Evolutionary conservation across 2,113 vertebrate genomes (phyloP).

Genomic region (Phalacrocorax brasilianus): DNA sequence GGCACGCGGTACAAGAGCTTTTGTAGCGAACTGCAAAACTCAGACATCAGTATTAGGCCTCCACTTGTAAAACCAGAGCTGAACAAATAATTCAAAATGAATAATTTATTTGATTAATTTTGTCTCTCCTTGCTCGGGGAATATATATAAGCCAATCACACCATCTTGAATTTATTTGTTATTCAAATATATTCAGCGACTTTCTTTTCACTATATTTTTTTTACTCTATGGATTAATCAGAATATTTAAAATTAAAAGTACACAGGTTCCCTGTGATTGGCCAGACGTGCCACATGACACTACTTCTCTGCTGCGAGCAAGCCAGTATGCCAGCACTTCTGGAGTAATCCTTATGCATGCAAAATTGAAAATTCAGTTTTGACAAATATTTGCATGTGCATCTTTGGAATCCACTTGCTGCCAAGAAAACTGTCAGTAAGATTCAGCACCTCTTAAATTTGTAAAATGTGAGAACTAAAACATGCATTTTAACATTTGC

Average conservation of each 20-base stretch:
- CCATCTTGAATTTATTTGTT: slow-evolving; percentile 47
- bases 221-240: slow-evolving; percentile 47
- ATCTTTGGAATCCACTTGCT: slow-evolving; percentile 53
- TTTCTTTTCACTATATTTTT: slow-evolving; percentile 39
- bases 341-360: slow-evolving; percentile 32
- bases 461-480: slow-evolving; percentile 65
- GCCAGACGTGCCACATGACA: neutral
- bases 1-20: neutral
- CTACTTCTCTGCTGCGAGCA: neutral
- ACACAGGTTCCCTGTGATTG: neutral
- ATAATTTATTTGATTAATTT: slow-evolving; percentile 65
- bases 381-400: slow-evolving; percentile 65
- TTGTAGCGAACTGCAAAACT: neutral
- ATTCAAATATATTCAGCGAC: slow-evolving; percentile 59
- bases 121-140: slow-evolving; percentile 16
- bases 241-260: slow-evolving; percentile 55
- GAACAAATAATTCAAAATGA: slow-evolving; percentile 60
- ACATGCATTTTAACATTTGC: slow-evolving; percentile 52
- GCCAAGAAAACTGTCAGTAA: slow-evolving; percentile 63
- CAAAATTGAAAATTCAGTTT: slow-evolving; percentile 61
- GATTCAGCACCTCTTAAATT: slow-evolving; percentile 53
- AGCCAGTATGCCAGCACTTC: slow-evolving; percentile 19
- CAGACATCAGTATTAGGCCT: neutral
- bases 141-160: slow-evolving; percentile 49
- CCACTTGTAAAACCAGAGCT: slow-evolving; percentile 7